phyloP scores from a whole-genome alignment of 2,113 vertebrate species.

The Mus pahari region DNA sequence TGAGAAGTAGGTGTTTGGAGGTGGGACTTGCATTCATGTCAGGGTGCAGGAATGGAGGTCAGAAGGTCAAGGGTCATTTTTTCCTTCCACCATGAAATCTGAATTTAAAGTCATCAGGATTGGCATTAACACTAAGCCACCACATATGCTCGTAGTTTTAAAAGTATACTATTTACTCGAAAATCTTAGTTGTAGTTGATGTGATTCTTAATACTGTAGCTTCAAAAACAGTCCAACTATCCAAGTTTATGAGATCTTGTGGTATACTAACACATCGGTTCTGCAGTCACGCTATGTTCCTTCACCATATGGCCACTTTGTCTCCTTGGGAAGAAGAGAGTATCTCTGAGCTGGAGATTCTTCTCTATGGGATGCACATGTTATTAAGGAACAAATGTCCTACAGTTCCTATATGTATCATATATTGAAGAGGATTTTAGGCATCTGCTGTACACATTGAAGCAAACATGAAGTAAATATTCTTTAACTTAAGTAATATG shows the following conservation, averaged over 20 bases:
- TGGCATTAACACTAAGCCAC: too few species aligned
- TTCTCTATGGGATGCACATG: background rate
- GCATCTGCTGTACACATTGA: background rate
- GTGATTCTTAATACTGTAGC: background rate
- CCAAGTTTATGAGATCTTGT: background rate
- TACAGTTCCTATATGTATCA: background rate
- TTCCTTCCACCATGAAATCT: background rate
- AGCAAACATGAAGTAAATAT: background rate
- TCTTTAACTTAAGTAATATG: background rate
- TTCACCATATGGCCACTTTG: background rate
- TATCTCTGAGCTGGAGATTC: background rate
- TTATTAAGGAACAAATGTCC: background rate
- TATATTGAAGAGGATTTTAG: slow-evolving; percentile 3
- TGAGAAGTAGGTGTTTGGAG: background rate
- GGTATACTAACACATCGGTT: background rate
- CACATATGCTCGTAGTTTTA: background rate
- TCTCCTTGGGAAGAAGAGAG: background rate
- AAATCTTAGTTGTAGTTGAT: background rate
- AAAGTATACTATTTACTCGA: background rate
- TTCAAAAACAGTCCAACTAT: background rate
- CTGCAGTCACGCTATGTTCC: background rate
- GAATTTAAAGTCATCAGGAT: background rate
- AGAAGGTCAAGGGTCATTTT: background rate
- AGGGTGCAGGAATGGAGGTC: background rate
- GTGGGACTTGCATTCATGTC: background rate